phyloP scores from a whole-genome alignment of 30 jellyfish, hydroid and myxozoan species.

The Phacellophora camtschatica region DNA sequence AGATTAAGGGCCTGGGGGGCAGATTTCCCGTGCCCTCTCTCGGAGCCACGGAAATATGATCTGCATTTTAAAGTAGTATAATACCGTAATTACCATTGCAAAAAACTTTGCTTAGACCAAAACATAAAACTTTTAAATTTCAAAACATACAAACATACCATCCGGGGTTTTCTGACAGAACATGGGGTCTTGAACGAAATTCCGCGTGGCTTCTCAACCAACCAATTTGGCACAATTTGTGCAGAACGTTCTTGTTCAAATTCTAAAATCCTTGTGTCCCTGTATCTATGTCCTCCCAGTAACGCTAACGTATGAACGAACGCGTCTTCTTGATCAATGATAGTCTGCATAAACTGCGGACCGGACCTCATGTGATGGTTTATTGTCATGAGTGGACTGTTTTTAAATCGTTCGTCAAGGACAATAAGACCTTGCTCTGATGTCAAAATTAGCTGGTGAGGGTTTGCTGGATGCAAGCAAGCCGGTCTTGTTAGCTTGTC shows the following conservation, averaged over 20 bases:
- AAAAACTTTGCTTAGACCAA: too few species aligned
- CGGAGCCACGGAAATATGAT: too few species aligned
- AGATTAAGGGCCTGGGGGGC: too few species aligned
- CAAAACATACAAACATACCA: not conserved
- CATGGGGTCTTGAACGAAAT: slow-evolving; percentile 1
- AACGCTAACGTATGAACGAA: slow-evolving; percentile 38
- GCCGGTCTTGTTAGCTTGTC: slow-evolving; percentile 53
- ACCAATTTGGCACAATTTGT: not conserved
- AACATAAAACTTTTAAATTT: too few species aligned
- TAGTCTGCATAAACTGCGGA: slow-evolving; percentile 56
- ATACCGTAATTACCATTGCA: too few species aligned
- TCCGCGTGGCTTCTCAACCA: too few species aligned
- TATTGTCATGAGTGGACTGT: slow-evolving; percentile 35
- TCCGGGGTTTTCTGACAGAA: not conserved
- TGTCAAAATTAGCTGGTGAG: slow-evolving; percentile 46
- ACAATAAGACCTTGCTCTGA: slow-evolving; percentile 55
- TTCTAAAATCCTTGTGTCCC: slow-evolving; percentile 55
- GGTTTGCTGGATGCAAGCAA: slow-evolving; percentile 35
- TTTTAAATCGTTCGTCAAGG: slow-evolving; percentile 53
- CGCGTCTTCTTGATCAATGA: not conserved
- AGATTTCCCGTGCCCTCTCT: too few species aligned
- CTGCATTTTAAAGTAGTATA: too few species aligned
- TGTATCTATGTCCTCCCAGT: slow-evolving; percentile 53
- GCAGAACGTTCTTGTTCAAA: not conserved
- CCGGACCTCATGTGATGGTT: slow-evolving; percentile 60